Evolutionary conservation across 2,113 vertebrate species (phyloP).

Genomic region (Cololabis saira): DNA sequence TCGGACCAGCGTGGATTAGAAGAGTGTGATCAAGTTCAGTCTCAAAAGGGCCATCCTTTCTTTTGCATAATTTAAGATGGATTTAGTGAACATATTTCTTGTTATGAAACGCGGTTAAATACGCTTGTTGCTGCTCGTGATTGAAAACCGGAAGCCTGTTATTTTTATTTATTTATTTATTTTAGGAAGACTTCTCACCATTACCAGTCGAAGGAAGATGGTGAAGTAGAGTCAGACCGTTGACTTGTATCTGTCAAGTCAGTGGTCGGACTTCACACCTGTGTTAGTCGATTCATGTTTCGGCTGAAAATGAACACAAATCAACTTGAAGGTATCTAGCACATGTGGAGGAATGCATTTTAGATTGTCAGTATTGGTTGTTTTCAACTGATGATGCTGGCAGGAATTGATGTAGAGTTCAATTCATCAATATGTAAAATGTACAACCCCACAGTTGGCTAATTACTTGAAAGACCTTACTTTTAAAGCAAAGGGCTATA

Average conservation of each 20-base stretch:
- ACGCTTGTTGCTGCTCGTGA: constrained; percentile 17
- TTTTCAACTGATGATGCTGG: too few relatives aligned
- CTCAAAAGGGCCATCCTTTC: constrained; percentile 46
- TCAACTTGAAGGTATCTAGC: neutral
- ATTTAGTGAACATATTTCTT: constrained; percentile 44
- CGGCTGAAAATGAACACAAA: neutral
- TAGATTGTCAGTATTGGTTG: too few relatives aligned
- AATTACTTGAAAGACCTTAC: too few relatives aligned
- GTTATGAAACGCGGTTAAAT: constrained; percentile 45
- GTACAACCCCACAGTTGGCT: too few relatives aligned
- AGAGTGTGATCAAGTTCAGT: constrained; percentile 69
- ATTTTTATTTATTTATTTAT: neutral
- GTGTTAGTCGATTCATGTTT: neutral
- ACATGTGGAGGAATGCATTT: neutral
- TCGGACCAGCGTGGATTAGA: constrained; percentile 65
- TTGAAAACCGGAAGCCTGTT: neutral
- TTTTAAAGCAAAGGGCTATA: too few relatives aligned
- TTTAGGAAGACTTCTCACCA: neutral
- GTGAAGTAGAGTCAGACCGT: neutral
- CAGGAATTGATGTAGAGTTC: too few relatives aligned
- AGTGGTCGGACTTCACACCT: neutral
- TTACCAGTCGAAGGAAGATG: neutral
- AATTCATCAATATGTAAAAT: too few relatives aligned
- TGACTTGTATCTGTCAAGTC: neutral
- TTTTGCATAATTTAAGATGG: constrained; percentile 50